Evolutionary conservation across 2,113 vertebrate genomes (phyloP).

Genomic region (Clarias batrachus): DNA sequence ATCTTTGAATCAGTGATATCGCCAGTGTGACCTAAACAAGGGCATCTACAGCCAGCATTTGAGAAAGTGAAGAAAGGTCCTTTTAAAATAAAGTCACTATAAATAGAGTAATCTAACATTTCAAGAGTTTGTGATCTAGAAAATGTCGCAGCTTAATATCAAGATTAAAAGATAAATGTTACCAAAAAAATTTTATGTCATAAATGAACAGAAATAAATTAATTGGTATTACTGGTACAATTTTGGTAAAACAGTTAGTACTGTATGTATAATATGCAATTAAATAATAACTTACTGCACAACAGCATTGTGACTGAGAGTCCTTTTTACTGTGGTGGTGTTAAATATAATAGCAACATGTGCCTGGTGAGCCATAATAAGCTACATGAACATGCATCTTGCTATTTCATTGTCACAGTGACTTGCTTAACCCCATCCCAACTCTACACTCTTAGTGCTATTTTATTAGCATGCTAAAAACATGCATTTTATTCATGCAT

Average conservation of each 20-base stretch:
- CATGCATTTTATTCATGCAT: conserved; percentile 59
- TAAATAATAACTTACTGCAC: conserved; percentile 47
- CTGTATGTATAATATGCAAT: conserved; percentile 3
- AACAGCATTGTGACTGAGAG: conserved; percentile 39
- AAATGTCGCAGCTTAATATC: background rate
- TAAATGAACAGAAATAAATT: background rate
- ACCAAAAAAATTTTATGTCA: background rate
- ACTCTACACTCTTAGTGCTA: conserved; percentile 54
- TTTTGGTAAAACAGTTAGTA: conserved; percentile 8
- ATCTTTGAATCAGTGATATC: conserved; percentile 36
- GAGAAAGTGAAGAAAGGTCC: conserved; percentile 23
- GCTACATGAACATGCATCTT: conserved; percentile 67
- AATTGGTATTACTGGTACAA: conserved; percentile 24
- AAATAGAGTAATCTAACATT: background rate
- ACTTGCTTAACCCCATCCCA: conserved; percentile 65
- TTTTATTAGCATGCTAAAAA: conserved; percentile 66
- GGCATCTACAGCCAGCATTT: background rate
- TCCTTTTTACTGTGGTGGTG: conserved; percentile 54
- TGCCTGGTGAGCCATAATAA: conserved; percentile 68
- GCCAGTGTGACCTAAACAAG: conserved; percentile 18
- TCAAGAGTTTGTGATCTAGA: background rate
- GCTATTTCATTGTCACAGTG: conserved; percentile 70
- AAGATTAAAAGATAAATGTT: background rate
- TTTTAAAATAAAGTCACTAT: conserved; percentile 9
- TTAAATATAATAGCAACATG: conserved; percentile 59